phyloP scores from a whole-genome alignment of 2,797 vertebrate species.

The Acanthurus lineatus region DNA sequence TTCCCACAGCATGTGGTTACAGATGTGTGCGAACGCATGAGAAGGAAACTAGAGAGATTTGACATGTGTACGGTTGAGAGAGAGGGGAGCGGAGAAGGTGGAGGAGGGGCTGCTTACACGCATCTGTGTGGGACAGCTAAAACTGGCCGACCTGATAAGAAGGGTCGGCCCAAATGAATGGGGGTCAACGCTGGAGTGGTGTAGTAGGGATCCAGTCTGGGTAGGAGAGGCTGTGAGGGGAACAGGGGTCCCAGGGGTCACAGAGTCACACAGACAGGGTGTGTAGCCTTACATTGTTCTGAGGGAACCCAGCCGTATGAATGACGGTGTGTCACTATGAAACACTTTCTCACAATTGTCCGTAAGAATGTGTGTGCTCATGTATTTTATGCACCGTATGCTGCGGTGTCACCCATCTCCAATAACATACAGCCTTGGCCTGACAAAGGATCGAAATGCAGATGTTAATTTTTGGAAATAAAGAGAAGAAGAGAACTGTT shows the following conservation, averaged over 20 bases:
- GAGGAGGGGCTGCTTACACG: constrained; percentile 8
- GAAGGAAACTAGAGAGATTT: constrained; percentile 58
- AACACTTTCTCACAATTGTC: constrained; percentile 83
- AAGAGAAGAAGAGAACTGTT: neutral
- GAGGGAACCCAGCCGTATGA: constrained; percentile 50
- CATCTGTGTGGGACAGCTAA: constrained; percentile 55
- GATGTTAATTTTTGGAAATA: constrained; percentile 8
- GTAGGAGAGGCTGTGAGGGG: constrained; percentile 52
- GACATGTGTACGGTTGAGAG: constrained; percentile 49
- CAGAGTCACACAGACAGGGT: constrained; percentile 82
- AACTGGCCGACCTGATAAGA: constrained; percentile 82
- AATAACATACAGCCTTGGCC: neutral
- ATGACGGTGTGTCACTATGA: constrained; percentile 60
- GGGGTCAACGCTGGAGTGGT: constrained; percentile 76
- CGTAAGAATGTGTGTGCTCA: constrained; percentile 62
- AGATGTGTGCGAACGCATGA: constrained; percentile 62
- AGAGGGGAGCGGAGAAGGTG: constrained; percentile 32
- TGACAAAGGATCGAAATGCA: neutral
- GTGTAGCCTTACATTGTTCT: constrained; percentile 81
- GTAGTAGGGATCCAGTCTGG: constrained; percentile 64
- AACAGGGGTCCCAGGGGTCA: constrained; percentile 65
- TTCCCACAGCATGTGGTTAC: constrained; percentile 73
- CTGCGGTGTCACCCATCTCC: constrained; percentile 9
- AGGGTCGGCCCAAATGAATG: constrained; percentile 82
- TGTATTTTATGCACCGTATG: constrained; percentile 44